These are phyloP conservation scores for Drosophila tristis DNA, from an alignment of 1,140 invertebrate genomes.

Conservation along the genomic window DNA sequence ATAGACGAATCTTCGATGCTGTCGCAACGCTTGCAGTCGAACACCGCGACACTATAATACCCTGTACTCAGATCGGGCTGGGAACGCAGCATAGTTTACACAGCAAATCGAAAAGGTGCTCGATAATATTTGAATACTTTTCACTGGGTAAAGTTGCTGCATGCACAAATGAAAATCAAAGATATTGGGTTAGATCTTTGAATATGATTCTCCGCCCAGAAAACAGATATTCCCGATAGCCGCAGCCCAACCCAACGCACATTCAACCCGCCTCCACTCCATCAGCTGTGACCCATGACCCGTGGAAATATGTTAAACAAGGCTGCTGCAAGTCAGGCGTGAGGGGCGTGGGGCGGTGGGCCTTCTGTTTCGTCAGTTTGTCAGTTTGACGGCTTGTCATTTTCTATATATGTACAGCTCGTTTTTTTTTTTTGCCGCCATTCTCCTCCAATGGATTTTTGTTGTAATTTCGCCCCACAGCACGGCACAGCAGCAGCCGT, in stretches of 20 bases:
- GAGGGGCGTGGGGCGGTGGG: no score
- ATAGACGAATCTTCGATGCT: background rate
- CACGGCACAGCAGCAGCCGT: constrained; percentile 37
- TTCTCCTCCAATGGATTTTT: background rate
- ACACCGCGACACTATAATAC: no score
- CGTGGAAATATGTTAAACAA: constrained; percentile 54
- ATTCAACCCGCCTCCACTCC: constrained; percentile 12
- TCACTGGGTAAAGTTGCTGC: no score
- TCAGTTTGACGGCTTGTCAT: constrained; percentile 52
- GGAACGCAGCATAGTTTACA: no score
- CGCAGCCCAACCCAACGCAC: background rate
- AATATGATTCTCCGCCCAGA: no score
- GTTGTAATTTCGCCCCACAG: constrained; percentile 7
- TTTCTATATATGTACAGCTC: constrained; percentile 14
- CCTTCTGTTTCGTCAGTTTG: constrained; percentile 58
- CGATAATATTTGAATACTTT: no score
- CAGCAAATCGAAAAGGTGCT: no score
- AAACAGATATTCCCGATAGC: background rate
- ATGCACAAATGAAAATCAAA: no score
- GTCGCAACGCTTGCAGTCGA: background rate
- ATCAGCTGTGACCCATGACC: constrained; percentile 28
- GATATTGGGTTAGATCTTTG: no score
- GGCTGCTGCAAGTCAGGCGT: constrained; percentile 39
- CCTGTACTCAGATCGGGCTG: no score
- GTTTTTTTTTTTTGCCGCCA: constrained; percentile 19